A percentile compares a stretch with the other conserved stretches of the same genome.
These are phyloP conservation scores for Pentalonia nigronervosa DNA, from an alignment of 1,140 invertebrate genomes.

Conservation along the genomic window DNA sequence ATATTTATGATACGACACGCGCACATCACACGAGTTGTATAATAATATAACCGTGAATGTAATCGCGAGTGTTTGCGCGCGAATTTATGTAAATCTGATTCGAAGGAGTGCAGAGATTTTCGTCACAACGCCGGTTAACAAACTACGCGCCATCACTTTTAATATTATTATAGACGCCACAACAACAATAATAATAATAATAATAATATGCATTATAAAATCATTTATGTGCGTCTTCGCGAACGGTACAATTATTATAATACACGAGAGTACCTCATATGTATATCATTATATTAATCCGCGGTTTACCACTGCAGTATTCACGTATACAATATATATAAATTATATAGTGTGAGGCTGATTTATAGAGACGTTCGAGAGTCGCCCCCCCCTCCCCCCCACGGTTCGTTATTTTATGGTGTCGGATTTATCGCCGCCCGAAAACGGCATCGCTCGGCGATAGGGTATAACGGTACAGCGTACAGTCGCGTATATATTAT, in stretches of 20 bases:
- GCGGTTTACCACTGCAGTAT: not conserved
- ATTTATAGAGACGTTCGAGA: not conserved
- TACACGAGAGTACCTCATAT: not conserved
- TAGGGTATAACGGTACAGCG: not conserved
- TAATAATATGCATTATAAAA: not conserved
- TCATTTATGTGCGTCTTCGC: not conserved
- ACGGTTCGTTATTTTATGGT: conserved; percentile 14
- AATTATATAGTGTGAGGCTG: not conserved
- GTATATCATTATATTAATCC: not conserved
- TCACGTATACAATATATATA: too few species aligned
- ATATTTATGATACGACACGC: not conserved
- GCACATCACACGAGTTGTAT: not conserved
- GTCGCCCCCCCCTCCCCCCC: not conserved
- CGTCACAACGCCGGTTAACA: not conserved
- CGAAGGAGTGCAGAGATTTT: not conserved
- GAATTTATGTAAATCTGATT: conserved; percentile 4
- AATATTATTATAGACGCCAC: not conserved
- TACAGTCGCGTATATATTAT: not conserved
- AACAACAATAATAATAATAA: not conserved
- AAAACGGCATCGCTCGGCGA: not conserved
- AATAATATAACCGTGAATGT: not conserved
- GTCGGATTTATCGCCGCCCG: not conserved
- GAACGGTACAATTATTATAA: not conserved
- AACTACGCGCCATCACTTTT: not conserved
- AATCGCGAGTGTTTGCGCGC: not conserved